phyloP scores from a whole-genome alignment of 2,888 invertebrate genomes.

The Chalcis sispes region DNA sequence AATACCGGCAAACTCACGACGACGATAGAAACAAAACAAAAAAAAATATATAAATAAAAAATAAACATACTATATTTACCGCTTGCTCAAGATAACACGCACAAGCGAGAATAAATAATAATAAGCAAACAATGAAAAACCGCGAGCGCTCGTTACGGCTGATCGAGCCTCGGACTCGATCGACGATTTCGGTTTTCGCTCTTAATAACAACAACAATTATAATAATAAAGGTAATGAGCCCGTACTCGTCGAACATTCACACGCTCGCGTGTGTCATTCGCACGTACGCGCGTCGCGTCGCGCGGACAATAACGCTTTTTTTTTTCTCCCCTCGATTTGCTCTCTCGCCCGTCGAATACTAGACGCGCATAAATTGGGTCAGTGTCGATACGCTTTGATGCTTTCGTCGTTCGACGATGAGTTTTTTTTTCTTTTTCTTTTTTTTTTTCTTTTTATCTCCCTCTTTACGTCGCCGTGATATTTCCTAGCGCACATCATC shows the following conservation, averaged over 20 bases:
- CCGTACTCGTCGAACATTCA: background rate
- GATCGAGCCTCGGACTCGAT: background rate
- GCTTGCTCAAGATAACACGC: constrained; percentile 2
- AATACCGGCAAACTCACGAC: too few species aligned
- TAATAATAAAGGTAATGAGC: too few species aligned
- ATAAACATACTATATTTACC: background rate
- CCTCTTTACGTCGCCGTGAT: background rate
- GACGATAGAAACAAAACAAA: too few species aligned
- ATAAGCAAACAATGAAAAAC: constrained; percentile 19
- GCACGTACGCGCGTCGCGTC: constrained; percentile 25
- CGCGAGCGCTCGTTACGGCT: constrained; percentile 5
- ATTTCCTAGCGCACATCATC: constrained; percentile 15
- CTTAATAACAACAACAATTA: background rate
- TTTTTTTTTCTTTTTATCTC: too few species aligned
- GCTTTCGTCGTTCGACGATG: constrained; percentile 52
- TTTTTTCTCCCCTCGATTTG: constrained; percentile 9
- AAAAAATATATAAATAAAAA: too few species aligned
- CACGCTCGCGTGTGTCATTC: constrained; percentile 44
- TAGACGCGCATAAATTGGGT: constrained; percentile 58
- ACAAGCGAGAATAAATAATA: background rate
- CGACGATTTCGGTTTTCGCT: constrained; percentile 39
- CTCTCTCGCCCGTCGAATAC: background rate
- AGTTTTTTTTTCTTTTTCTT: background rate
- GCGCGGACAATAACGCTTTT: constrained; percentile 40
- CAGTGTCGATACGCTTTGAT: constrained; percentile 66